Percentiles rank a stretch among this genome's conserved stretches.
These are phyloP conservation scores for Siniperca obscura DNA, from an alignment of 2,797 vertebrate species.

Conservation along the genomic window DNA sequence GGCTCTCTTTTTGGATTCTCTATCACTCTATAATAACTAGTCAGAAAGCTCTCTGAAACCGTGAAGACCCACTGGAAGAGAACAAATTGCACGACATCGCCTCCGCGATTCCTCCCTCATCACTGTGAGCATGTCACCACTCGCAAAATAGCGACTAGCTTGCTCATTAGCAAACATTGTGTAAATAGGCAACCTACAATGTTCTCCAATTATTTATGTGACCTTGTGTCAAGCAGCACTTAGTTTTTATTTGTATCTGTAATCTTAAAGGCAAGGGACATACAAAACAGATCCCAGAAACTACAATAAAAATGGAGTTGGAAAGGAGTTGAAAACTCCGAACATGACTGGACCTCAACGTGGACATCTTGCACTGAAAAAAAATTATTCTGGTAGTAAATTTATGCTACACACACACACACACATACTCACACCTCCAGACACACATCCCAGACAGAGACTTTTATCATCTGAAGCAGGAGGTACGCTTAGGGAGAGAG, in stretches of 20 bases:
- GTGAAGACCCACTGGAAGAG: neutral
- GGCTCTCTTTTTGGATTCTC: neutral
- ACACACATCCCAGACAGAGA: constrained; percentile 32
- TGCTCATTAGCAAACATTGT: neutral
- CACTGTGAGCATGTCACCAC: neutral
- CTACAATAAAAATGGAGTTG: neutral
- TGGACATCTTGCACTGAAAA: too few species aligned
- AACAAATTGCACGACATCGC: neutral
- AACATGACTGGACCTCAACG: too few species aligned
- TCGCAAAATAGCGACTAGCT: neutral
- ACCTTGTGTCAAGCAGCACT: neutral
- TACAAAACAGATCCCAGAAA: neutral
- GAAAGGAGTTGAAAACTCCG: too few species aligned
- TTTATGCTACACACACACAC: constrained; percentile 6
- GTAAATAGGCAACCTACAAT: neutral
- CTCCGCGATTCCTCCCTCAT: neutral
- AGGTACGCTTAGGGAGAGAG: constrained; percentile 17
- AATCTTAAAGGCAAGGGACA: too few species aligned
- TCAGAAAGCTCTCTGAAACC: neutral
- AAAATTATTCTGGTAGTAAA: neutral
- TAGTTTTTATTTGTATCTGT: too few species aligned
- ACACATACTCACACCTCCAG: constrained; percentile 16
- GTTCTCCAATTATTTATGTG: neutral
- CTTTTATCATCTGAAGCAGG: constrained; percentile 41
- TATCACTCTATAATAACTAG: neutral